Percentiles rank a stretch among this genome's conserved stretches.
Evolutionary conservation across 2,888 invertebrate genomes (phyloP).

Genomic region (Aleiodes testaceus): DNA sequence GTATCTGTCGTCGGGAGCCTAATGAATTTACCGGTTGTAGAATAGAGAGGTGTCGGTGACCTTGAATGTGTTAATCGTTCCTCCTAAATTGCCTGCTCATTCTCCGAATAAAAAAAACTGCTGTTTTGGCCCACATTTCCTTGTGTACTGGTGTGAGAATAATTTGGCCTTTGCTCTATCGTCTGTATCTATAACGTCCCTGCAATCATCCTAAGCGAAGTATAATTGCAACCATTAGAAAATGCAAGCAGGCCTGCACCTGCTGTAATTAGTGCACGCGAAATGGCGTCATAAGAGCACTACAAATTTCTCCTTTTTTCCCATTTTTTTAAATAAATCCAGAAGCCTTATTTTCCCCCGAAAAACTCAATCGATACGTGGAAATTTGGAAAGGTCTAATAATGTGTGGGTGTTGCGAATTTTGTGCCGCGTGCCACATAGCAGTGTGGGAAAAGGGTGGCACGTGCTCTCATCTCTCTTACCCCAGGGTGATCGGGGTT

Average conservation of each 20-base stretch:
- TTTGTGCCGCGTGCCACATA: constrained; percentile 58
- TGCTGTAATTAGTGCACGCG: constrained; percentile 26
- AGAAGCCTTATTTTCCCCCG: no score
- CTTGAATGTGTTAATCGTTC: constrained; percentile 32
- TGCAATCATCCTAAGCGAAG: constrained; percentile 59
- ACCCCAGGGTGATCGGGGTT: constrained; percentile 57
- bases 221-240: constrained; percentile 61
- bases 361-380: constrained; percentile 18
- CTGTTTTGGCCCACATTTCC: background rate
- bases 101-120: background rate
- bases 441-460: constrained; percentile 43
- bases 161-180: constrained; percentile 18
- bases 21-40: constrained; percentile 22
- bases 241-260: constrained; percentile 43
- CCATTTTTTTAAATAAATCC: constrained; percentile 33
- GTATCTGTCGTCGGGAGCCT: constrained; percentile 34
- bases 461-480: constrained; percentile 39
- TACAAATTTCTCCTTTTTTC: background rate
- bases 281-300: constrained; percentile 29
- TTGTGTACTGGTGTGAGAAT: constrained; percentile 10
- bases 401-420: constrained; percentile 58
- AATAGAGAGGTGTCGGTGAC: constrained; percentile 22
- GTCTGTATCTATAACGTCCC: constrained; percentile 18
- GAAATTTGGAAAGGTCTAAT: constrained; percentile 37
- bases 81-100: background rate